Percentiles rank a stretch among this genome's conserved stretches.
phyloP scores from a whole-genome alignment of 2,113 vertebrate genomes.

The Romanogobio albipinnatus region DNA sequence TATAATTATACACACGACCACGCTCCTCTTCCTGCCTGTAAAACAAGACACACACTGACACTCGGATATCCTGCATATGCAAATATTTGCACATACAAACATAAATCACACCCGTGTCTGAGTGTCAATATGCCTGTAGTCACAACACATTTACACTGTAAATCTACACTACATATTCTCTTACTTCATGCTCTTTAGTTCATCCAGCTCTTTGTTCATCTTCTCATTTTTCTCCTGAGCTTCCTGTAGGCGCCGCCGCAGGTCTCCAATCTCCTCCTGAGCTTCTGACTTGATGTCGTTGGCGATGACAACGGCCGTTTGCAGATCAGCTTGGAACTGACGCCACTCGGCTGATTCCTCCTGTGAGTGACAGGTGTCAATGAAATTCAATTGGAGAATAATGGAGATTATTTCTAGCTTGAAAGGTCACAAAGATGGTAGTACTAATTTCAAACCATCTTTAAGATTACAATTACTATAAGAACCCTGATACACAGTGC shows the following conservation, averaged over 20 bases:
- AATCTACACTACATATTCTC: neutral
- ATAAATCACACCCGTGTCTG: neutral
- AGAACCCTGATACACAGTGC: neutral
- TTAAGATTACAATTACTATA: neutral
- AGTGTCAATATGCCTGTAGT: neutral
- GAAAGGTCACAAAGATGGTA: neutral
- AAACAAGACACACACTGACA: conserved; percentile 20
- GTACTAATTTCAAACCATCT: no score
- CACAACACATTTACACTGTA: neutral
- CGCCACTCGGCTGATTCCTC: conserved; percentile 62
- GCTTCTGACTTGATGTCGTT: conserved; percentile 63
- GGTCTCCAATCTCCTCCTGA: conserved; percentile 61
- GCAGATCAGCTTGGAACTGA: conserved; percentile 63
- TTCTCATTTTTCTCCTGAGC: conserved; percentile 62
- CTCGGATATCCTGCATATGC: neutral
- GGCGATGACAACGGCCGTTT: conserved; percentile 62
- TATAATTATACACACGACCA: conserved; percentile 96
- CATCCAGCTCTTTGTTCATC: conserved; percentile 61
- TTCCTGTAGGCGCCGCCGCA: conserved; percentile 59
- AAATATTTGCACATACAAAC: neutral
- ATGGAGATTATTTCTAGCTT: neutral
- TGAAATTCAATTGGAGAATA: neutral
- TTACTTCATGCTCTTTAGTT: conserved; percentile 60
- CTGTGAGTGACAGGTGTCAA: conserved; percentile 33
- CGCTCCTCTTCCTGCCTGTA: conserved; percentile 92